phyloP scores from a whole-genome alignment of 2,113 vertebrate species.

The Tychaedon coryphoeus region DNA sequence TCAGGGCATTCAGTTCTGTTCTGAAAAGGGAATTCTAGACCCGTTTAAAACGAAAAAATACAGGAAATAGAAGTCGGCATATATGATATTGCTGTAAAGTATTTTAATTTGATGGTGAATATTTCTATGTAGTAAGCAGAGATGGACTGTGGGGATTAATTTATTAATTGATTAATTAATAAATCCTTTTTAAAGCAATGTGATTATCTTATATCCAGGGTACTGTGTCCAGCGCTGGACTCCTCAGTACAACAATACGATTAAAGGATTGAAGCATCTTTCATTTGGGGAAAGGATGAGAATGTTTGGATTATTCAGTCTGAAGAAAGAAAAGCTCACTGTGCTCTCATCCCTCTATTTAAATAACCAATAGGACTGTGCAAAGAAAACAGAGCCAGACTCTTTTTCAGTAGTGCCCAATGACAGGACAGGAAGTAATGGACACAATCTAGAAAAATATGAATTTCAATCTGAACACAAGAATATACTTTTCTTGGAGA shows the following conservation, averaged over 20 bases:
- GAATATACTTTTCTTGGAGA: neutral
- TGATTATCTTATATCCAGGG: neutral
- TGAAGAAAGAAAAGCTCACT: neutral
- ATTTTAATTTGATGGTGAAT: neutral
- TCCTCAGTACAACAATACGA: neutral
- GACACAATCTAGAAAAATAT: neutral
- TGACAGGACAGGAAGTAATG: neutral
- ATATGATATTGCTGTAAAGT: neutral
- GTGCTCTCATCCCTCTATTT: neutral
- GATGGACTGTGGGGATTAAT: accelerated
- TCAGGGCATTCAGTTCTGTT: neutral
- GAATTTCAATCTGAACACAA: neutral
- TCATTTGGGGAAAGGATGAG: neutral
- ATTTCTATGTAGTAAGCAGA: neutral
- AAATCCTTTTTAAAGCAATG: neutral
- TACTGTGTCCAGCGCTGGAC: neutral
- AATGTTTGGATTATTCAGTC: neutral
- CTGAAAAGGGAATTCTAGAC: neutral
- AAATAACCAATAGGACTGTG: neutral
- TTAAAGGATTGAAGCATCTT: neutral
- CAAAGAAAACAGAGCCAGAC: neutral
- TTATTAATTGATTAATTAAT: neutral
- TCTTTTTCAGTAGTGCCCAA: neutral
- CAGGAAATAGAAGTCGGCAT: neutral
- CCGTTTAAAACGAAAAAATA: neutral